These are phyloP conservation scores for Ibidorhyncha struthersii DNA, from an alignment of 2,113 vertebrate species.

Conservation along the genomic window DNA sequence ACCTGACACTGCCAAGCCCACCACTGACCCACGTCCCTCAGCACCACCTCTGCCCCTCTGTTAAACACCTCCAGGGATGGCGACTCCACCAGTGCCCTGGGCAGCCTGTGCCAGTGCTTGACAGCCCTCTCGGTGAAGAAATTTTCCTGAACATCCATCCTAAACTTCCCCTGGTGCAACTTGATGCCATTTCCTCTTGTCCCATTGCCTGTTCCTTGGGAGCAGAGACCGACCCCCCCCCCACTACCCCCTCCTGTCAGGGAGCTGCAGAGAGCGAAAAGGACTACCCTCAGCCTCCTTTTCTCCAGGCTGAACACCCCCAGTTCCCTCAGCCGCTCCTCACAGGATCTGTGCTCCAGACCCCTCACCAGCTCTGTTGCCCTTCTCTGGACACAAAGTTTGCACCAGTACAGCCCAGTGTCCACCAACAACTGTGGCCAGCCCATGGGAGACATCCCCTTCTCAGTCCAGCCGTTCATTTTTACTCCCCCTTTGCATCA, in stretches of 20 bases:
- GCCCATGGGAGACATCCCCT: not conserved
- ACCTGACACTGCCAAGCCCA: not conserved
- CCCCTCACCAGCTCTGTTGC: rapidly evolving
- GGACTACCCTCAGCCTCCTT: not conserved
- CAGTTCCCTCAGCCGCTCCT: not conserved
- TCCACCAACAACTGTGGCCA: not conserved
- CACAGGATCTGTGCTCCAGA: not conserved
- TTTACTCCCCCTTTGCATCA: not conserved
- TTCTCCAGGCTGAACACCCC: not conserved
- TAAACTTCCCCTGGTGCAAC: not conserved
- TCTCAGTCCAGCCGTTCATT: not conserved
- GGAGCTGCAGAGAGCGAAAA: rapidly evolving
- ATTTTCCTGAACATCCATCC: not conserved
- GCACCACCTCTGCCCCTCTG: rapidly evolving
- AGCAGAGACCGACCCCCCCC: rapidly evolving
- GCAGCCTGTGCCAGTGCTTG: not conserved
- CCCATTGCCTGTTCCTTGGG: not conserved
- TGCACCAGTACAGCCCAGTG: not conserved
- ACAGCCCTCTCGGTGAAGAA: rapidly evolving
- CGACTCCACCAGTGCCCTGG: not conserved
- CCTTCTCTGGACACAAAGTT: not conserved
- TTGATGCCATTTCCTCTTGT: not conserved
- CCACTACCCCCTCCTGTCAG: rapidly evolving
- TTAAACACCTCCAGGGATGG: not conserved
- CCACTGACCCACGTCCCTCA: not conserved